Percentiles rank a stretch among this genome's conserved stretches.
Conservation (phyloP, 2,888 invertebrate genomes). For the Athripsodes cinereus region DNA sequence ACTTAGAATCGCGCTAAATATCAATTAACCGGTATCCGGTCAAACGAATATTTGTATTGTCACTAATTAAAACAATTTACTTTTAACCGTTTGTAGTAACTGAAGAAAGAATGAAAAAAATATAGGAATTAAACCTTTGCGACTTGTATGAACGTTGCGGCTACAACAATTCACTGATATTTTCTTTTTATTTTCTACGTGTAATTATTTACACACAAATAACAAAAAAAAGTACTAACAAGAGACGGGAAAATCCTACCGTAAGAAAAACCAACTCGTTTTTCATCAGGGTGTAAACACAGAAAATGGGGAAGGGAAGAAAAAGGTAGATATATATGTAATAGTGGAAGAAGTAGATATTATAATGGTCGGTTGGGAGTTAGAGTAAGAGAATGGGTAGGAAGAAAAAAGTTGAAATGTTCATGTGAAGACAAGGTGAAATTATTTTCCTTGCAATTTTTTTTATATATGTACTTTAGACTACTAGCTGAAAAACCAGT, state of each 20-base stretch:
- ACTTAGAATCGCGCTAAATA: no score
- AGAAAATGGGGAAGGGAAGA: constrained; percentile 7
- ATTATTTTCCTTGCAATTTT: neutral
- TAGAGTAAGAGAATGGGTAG: neutral
- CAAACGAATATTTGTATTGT: no score
- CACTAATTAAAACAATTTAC: no score
- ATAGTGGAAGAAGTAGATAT: neutral
- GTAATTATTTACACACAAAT: neutral
- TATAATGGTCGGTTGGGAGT: no score
- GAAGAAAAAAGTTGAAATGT: neutral
- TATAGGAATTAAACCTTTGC: no score
- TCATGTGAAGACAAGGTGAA: neutral
- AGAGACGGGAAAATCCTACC: constrained; percentile 12
- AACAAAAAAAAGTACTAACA: constrained; percentile 1
- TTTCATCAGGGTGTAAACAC: constrained; percentile 14
- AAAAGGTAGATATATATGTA: neutral
- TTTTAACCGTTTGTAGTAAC: no score
- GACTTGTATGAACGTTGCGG: no score
- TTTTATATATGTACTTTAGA: no score
- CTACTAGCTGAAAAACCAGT: no score
- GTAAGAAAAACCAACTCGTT: constrained; percentile 14
- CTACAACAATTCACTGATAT: no score
- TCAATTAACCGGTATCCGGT: no score
- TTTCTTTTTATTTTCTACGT: neutral
- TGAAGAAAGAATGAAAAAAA: no score